Evolutionary conservation across 2,888 invertebrate species (phyloP).

Genomic region (Apamea crenata): DNA sequence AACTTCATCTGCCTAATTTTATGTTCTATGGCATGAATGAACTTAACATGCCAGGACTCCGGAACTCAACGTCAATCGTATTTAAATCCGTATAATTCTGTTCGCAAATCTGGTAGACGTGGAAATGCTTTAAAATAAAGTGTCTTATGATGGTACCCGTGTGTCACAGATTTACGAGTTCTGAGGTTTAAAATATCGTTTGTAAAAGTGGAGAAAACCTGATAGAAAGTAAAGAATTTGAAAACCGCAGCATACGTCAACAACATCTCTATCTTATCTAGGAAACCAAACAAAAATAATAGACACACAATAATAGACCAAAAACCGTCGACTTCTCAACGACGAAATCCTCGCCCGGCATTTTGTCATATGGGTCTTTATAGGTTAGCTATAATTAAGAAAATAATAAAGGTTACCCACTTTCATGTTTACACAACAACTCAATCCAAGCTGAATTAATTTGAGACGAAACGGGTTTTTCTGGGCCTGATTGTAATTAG

Average conservation of each 20-base stretch:
- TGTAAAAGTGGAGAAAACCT: not conserved
- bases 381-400: not conserved
- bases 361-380: not conserved
- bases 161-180: not conserved
- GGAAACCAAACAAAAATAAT: not conserved
- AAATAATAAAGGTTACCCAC: not conserved
- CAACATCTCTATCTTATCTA: not conserved
- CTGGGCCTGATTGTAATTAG: too few species aligned
- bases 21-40: constrained; percentile 32
- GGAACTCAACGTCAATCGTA: constrained; percentile 50
- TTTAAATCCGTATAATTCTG: constrained; percentile 59
- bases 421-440: too few species aligned
- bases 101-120: constrained; percentile 25
- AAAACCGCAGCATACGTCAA: not conserved
- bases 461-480: too few species aligned
- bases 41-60: constrained; percentile 53
- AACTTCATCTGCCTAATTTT: constrained; percentile 3
- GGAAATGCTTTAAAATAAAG: constrained; percentile 37
- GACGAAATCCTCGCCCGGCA: not conserved
- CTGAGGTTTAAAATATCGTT: not conserved
- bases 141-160: not conserved
- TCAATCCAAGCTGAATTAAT: too few species aligned
- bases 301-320: not conserved
- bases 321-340: not conserved
- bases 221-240: not conserved